Conservation (phyloP, 1,140 invertebrate genomes). For the Drosophila quadrilineata region DNA sequence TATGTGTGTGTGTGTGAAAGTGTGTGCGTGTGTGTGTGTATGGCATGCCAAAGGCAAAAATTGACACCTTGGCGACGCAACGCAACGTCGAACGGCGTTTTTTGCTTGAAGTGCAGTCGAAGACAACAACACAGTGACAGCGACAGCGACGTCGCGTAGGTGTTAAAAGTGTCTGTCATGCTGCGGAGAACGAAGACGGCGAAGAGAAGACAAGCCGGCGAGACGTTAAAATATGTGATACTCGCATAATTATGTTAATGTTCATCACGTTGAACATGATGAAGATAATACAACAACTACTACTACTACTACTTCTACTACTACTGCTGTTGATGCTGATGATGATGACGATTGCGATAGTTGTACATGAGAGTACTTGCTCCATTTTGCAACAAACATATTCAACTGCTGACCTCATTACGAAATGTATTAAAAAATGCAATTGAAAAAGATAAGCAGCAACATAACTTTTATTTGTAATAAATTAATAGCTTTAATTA, state of each 20-base stretch:
- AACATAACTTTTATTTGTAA: no score
- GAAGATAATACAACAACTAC: no score
- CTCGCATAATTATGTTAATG: slow-evolving; percentile 1
- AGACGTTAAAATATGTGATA: slow-evolving; percentile 21
- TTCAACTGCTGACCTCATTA: no score
- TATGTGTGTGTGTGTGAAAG: slow-evolving; percentile 9
- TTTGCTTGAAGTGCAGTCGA: slow-evolving; percentile 39
- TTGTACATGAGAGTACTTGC: no score
- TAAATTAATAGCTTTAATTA: no score
- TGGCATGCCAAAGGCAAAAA: slow-evolving; percentile 57
- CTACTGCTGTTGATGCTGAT: no score
- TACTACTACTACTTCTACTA: no score
- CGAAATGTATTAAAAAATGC: no score
- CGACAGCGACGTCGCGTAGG: slow-evolving; percentile 54
- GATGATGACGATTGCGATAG: neutral
- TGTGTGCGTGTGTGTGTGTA: slow-evolving; percentile 32
- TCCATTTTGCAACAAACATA: no score
- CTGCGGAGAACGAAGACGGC: slow-evolving; percentile 3
- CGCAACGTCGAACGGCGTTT: slow-evolving; percentile 36
- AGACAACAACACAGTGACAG: slow-evolving; percentile 23
- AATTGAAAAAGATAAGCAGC: no score
- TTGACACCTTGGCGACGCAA: slow-evolving; percentile 70
- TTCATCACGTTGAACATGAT: neutral
- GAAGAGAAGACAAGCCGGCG: no score
- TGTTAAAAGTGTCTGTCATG: slow-evolving; percentile 70